These are phyloP conservation scores for Scelioninae gen. 2 DNA, from an alignment of 2,888 invertebrate species.

Conservation along the genomic window DNA sequence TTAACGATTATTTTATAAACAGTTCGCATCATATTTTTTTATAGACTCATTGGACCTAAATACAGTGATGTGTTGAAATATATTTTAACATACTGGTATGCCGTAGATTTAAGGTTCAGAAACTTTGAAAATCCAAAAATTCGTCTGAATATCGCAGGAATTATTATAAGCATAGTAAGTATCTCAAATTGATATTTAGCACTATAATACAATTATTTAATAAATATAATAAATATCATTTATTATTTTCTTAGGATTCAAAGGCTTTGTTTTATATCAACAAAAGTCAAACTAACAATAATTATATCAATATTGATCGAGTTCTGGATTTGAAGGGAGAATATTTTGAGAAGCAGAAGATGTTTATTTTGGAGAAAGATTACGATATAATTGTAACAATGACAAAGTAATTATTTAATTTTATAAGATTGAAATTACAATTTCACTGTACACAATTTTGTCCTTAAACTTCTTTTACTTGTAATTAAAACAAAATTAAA, in stretches of 20 bases:
- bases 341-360: conserved; percentile 66
- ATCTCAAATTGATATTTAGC: conserved; percentile 2
- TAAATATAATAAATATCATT: background rate
- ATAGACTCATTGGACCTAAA: conserved; percentile 30
- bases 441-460: too few relatives aligned
- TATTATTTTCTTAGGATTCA: conserved; percentile 56
- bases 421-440: background rate
- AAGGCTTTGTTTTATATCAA: conserved; percentile 65
- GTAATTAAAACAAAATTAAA: too few relatives aligned
- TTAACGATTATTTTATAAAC: too few relatives aligned
- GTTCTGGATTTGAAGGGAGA: conserved; percentile 64
- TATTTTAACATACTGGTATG: conserved; percentile 69
- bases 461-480: too few relatives aligned
- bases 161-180: conserved; percentile 58
- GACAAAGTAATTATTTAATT: conserved; percentile 64
- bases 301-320: conserved; percentile 64
- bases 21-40: too few relatives aligned
- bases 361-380: conserved; percentile 57
- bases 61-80: conserved; percentile 64
- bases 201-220: background rate
- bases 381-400: conserved; percentile 68
- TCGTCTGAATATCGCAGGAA: conserved; percentile 68
- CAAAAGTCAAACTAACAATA: conserved; percentile 56
- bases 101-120: conserved; percentile 70
- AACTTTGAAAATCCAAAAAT: conserved; percentile 65